Conservation (phyloP, 2,888 invertebrate species). For the Epinotia nisella region DNA sequence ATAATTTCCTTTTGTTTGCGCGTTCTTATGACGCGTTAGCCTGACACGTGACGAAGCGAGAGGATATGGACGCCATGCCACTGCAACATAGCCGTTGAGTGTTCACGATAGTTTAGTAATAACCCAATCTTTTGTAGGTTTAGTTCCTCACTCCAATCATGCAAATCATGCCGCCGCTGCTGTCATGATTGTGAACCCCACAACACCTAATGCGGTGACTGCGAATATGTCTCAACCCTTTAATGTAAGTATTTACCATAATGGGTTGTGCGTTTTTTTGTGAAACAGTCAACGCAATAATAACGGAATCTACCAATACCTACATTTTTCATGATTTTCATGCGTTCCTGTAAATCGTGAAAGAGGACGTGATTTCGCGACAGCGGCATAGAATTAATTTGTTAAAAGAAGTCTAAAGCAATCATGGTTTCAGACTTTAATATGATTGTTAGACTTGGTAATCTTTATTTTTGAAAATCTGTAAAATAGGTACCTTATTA, state of each 20-base stretch:
- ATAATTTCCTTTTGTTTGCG: neutral
- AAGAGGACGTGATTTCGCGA: too few relatives aligned
- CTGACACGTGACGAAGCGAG: neutral
- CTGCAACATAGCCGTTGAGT: neutral
- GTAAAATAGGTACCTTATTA: neutral
- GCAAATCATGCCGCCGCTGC: slow-evolving; percentile 81
- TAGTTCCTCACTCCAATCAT: slow-evolving; percentile 81
- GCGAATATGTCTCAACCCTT: slow-evolving; percentile 76
- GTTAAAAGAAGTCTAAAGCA: too few relatives aligned
- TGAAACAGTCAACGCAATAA: neutral
- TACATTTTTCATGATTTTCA: neutral
- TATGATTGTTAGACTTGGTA: too few relatives aligned
- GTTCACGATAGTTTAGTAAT: neutral
- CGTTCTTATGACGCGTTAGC: neutral
- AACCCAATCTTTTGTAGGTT: slow-evolving; percentile 57
- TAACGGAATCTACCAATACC: neutral
- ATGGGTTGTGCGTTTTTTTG: neutral
- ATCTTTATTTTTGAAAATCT: too few relatives aligned
- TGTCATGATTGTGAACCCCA: slow-evolving; percentile 83
- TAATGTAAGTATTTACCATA: slow-evolving; percentile 65
- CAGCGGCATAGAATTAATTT: too few relatives aligned
- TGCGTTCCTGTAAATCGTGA: too few relatives aligned
- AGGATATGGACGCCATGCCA: neutral
- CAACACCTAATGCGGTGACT: slow-evolving; percentile 78
- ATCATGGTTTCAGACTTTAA: too few relatives aligned